Evolutionary conservation across 1,140 invertebrate species (phyloP).

Genomic region (Heliconius eleuchia): DNA sequence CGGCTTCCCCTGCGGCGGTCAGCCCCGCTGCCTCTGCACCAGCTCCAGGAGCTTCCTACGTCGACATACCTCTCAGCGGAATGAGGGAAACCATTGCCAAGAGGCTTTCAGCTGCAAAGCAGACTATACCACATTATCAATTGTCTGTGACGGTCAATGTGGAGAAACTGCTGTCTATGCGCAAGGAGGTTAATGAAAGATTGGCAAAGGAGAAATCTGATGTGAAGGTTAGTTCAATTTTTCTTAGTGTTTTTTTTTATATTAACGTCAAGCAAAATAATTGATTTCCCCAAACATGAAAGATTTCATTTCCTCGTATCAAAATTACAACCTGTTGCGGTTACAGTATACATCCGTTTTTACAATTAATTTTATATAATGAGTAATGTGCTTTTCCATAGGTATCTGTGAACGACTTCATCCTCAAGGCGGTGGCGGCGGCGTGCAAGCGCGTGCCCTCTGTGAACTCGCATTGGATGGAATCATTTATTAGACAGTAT

Average conservation of each 20-base stretch:
- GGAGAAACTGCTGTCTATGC: conserved; percentile 86
- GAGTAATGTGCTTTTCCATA: conserved; percentile 74
- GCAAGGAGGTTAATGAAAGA: conserved; percentile 88
- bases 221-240: conserved; percentile 64
- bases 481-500: conserved; percentile 96
- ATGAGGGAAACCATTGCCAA: conserved; percentile 96
- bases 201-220: conserved; percentile 88
- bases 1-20: conserved; percentile 53
- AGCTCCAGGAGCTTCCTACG: conserved; percentile 80
- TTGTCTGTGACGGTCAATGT: conserved; percentile 93
- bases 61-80: conserved; percentile 93
- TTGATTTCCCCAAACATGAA: too few relatives aligned
- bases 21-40: conserved; percentile 53
- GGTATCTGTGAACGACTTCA: conserved; percentile 98
- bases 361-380: not conserved
- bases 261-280: too few relatives aligned
- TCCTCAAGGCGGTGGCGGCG: conserved; percentile 96
- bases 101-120: conserved; percentile 95
- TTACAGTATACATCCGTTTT: not conserved
- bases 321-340: too few relatives aligned
- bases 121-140: conserved; percentile 98
- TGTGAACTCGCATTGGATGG: conserved; percentile 97
- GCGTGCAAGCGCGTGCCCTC: conserved; percentile 96
- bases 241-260: too few relatives aligned
- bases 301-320: too few relatives aligned